A percentile compares a stretch with the other conserved stretches of the same genome.
Evolutionary conservation across 1,140 invertebrate species (phyloP).

Genomic region (Pectinophora gossypiella): DNA sequence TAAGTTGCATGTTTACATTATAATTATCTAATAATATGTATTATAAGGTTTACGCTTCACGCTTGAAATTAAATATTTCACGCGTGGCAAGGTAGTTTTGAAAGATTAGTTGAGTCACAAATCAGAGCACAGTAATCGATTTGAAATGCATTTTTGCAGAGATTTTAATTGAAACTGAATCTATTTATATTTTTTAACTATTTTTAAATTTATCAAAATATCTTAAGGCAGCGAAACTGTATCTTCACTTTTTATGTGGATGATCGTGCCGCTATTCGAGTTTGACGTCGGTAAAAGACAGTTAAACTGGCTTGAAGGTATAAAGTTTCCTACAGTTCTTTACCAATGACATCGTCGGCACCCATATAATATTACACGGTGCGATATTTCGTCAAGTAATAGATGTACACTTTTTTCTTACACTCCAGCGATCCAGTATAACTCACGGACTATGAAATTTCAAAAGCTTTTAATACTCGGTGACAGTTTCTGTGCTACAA

Average conservation of each 20-base stretch:
- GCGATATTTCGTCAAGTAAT: constrained; percentile 55
- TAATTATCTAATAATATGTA: too few relatives aligned
- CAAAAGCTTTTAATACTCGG: constrained; percentile 43
- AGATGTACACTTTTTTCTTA: constrained; percentile 51
- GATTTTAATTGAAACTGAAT: too few relatives aligned
- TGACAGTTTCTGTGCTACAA: constrained; percentile 62
- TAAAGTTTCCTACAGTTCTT: constrained; percentile 55
- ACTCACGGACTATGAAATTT: constrained; percentile 50
- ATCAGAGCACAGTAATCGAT: too few relatives aligned
- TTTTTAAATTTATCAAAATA: constrained; percentile 23
- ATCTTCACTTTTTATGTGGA: constrained; percentile 32
- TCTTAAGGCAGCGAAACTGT: constrained; percentile 19
- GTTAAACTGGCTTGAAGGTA: constrained; percentile 28
- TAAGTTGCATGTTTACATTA: too few relatives aligned
- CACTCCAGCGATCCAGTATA: constrained; percentile 39
- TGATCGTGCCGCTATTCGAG: constrained; percentile 27
- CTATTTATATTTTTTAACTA: too few relatives aligned
- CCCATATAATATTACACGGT: constrained; percentile 55
- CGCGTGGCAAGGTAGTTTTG: too few relatives aligned
- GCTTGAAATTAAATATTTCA: too few relatives aligned
- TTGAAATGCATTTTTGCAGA: too few relatives aligned
- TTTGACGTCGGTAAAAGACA: constrained; percentile 26
- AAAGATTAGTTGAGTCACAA: too few relatives aligned
- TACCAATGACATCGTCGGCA: constrained; percentile 59
- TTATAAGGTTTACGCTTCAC: too few relatives aligned